These are phyloP conservation scores for Malacosoma neustria DNA, from an alignment of 2,888 invertebrate species.

Conservation along the genomic window DNA sequence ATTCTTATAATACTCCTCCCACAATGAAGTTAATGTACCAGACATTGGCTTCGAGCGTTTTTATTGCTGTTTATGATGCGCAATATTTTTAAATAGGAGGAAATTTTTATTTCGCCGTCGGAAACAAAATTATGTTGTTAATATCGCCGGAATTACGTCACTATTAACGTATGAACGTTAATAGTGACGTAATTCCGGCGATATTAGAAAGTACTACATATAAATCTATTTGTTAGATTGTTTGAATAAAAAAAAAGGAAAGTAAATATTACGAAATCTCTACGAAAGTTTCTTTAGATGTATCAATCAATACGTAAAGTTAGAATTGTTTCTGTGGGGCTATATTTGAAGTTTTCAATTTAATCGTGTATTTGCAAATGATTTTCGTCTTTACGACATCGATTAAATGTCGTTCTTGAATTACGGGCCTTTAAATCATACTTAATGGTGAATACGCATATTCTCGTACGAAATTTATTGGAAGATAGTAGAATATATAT, in stretches of 20 bases:
- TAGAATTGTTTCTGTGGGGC: constrained; percentile 32
- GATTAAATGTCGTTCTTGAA: constrained; percentile 50
- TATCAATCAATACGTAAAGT: constrained; percentile 15
- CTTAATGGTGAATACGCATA: constrained; percentile 64
- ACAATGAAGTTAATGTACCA: constrained; percentile 12
- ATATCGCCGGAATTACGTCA: too few relatives aligned
- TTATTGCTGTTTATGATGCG: constrained; percentile 17
- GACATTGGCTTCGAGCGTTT: constrained; percentile 17
- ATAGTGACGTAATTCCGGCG: too few relatives aligned
- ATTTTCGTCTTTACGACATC: constrained; percentile 25
- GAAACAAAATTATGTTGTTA: neutral
- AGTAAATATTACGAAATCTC: constrained; percentile 4
- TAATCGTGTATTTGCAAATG: constrained; percentile 38
- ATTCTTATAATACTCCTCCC: neutral
- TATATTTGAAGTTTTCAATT: constrained; percentile 42
- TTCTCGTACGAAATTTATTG: constrained; percentile 54
- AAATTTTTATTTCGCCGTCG: constrained; percentile 13
- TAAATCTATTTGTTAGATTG: neutral
- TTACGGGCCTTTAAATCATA: constrained; percentile 58
- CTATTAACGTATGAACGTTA: too few relatives aligned
- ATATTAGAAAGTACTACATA: too few relatives aligned
- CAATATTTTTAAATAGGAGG: constrained; percentile 19
- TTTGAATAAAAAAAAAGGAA: constrained; percentile 8
- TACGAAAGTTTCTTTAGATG: neutral
- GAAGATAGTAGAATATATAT: constrained; percentile 46